Conservation (phyloP, 2,888 invertebrate genomes). For the Incurvaria masculella region DNA sequence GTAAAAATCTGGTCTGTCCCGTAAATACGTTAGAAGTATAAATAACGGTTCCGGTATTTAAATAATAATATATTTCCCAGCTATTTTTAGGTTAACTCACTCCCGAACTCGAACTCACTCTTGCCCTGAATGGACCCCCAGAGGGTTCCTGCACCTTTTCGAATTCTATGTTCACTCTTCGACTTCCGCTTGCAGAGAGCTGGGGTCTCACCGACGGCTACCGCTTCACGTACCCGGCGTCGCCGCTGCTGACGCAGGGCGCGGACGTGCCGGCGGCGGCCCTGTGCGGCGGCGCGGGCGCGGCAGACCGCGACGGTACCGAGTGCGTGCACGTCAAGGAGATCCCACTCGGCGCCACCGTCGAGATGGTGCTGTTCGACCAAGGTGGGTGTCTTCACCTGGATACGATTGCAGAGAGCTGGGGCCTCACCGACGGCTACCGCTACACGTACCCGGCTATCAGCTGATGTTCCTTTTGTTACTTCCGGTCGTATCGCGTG, state of each 20-base stretch:
- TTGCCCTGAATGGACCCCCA: no score
- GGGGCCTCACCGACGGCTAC: constrained; percentile 65
- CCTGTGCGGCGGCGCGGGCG: constrained; percentile 43
- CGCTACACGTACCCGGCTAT: constrained; percentile 75
- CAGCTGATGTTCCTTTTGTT: no score
- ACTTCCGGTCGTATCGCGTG: no score
- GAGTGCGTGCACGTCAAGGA: constrained; percentile 73
- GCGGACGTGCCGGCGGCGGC: constrained; percentile 53
- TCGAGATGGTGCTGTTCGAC: constrained; percentile 72
- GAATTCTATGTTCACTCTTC: no score
- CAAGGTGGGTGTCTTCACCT: constrained; percentile 54
- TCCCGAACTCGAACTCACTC: no score
- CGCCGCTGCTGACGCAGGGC: constrained; percentile 73
- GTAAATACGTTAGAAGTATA: no score
- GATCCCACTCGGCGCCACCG: constrained; percentile 63
- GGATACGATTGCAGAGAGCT: constrained; percentile 37
- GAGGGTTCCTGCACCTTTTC: no score
- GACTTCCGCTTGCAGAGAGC: constrained; percentile 33
- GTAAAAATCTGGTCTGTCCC: no score
- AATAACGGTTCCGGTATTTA: no score
- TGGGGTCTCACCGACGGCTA: constrained; percentile 66
- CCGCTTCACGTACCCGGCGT: constrained; percentile 72
- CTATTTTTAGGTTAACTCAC: no score
- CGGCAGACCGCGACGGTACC: constrained; percentile 34
- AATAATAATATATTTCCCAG: no score